phyloP scores from a whole-genome alignment of 2,113 vertebrate genomes.

The Mormoops blainvillei region DNA sequence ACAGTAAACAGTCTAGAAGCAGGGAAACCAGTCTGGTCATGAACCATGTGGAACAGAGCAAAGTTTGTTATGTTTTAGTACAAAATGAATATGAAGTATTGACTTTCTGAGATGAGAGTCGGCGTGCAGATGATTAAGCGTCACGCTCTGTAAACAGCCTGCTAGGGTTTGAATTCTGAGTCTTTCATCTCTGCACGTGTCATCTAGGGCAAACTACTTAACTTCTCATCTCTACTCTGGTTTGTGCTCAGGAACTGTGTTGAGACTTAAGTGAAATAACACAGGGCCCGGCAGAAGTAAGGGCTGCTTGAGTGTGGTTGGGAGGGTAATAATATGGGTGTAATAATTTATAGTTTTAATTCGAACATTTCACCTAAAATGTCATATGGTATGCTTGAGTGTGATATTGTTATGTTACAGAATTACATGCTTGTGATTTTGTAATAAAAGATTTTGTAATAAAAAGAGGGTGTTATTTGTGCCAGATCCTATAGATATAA shows the following conservation, averaged over 20 bases:
- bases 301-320: too few species aligned
- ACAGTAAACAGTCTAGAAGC: not conserved
- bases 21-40: not conserved
- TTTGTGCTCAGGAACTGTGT: not conserved
- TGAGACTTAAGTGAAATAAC: not conserved
- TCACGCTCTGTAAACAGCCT: too few species aligned
- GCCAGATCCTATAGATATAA: not conserved
- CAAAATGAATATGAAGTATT: not conserved
- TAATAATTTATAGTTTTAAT: too few species aligned
- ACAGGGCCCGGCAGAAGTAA: too few species aligned
- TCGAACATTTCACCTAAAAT: too few species aligned
- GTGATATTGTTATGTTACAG: too few species aligned
- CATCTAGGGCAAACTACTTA: not conserved
- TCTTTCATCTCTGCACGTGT: not conserved
- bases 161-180: not conserved
- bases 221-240: not conserved
- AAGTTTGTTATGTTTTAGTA: not conserved
- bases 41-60: not conserved
- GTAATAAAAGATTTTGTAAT: too few species aligned
- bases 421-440: too few species aligned
- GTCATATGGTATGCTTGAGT: too few species aligned
- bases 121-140: not conserved
- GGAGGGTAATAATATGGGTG: too few species aligned
- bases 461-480: too few species aligned
- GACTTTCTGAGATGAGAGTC: not conserved